Evolutionary conservation across 2,888 invertebrate genomes (phyloP).

Genomic region (Boloria euphrosyne): DNA sequence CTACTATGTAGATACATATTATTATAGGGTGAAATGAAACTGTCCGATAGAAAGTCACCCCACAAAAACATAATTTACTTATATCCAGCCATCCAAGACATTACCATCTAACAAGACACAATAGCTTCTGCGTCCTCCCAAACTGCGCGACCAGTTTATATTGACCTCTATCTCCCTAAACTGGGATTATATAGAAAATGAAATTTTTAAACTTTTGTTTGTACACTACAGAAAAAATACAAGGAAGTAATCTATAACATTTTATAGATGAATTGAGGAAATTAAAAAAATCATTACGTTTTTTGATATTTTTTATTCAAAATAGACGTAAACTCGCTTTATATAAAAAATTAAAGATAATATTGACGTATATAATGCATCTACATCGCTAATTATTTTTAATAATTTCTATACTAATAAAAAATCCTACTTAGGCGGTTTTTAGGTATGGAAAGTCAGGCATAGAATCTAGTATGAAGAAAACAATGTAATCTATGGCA

Average conservation of each 20-base stretch:
- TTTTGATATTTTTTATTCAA: too few relatives aligned
- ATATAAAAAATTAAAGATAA: too few relatives aligned
- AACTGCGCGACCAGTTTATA: conserved; percentile 50
- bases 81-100: conserved; percentile 76
- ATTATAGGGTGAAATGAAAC: not conserved
- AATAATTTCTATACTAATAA: not conserved
- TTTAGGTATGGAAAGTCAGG: not conserved
- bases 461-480: not conserved
- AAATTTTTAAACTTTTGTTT: conserved; percentile 7
- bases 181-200: conserved; percentile 13
- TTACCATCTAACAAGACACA: conserved; percentile 79
- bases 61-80: conserved; percentile 76
- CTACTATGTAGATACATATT: not conserved
- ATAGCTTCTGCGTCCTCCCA: conserved; percentile 71
- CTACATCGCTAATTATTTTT: not conserved
- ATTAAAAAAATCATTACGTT: too few relatives aligned
- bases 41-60: conserved; percentile 38
- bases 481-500: conserved; percentile 32
- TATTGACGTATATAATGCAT: too few relatives aligned
- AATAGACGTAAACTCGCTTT: too few relatives aligned
- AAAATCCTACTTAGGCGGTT: not conserved
- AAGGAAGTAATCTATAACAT: too few relatives aligned
- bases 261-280: too few relatives aligned
- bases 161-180: conserved; percentile 47
- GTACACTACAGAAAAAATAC: not conserved